Evolutionary conservation across 2,797 vertebrate species (phyloP), one percentile per base, ranked within the genome.

Genomic region (Ptychadena robeensis): DNA sequence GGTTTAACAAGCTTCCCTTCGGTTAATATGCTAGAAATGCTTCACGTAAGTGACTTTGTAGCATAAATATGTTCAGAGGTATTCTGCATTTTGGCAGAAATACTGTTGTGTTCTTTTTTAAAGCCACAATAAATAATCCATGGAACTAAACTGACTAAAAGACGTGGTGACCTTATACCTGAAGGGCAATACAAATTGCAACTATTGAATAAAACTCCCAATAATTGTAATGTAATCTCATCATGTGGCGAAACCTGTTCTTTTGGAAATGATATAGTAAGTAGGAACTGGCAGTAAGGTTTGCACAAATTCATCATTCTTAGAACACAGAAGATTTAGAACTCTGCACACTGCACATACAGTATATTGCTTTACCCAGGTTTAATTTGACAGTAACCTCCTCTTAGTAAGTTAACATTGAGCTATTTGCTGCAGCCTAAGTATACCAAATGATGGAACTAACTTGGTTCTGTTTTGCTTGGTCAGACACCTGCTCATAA

Each of bases 121-220:
- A 57, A 34, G 30, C 11, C 31, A 5, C 28, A n/a, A 57, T 57
- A 73, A 73, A 73, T 72, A 73, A 57, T 73, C 44, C 44, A 59
- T 34, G 31, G 22, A 73, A 73, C 15, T 34, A 22, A 59, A 32
- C 31, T 25, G 70, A 73, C 22, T 34, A 28, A 15, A 15, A 73
- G 30, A 6, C 31, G 32, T 1, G 2, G 9, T 73, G 44, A 73
- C 38, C 6, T 73, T 73, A 34, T 25, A 57, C 22, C 71, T 73
- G 22, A 32, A 31, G 44, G 70, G 27, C 70, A 72, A 72, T 11
- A 70, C n/a, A 44, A 67, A 70, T 40, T 70, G 9, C 27, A 40
- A 9, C 67, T 6, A 35, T 25, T 66, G 8, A 66, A 37, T 27
- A 27, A 40, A 27, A 22, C 38, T 70, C 37, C n/a, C 11, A 27